A percentile compares a stretch with the other conserved stretches of the same genome.
These are phyloP conservation scores for Gambusia affinis DNA, from an alignment of 2,113 vertebrate genomes.

Conservation along the genomic window DNA sequence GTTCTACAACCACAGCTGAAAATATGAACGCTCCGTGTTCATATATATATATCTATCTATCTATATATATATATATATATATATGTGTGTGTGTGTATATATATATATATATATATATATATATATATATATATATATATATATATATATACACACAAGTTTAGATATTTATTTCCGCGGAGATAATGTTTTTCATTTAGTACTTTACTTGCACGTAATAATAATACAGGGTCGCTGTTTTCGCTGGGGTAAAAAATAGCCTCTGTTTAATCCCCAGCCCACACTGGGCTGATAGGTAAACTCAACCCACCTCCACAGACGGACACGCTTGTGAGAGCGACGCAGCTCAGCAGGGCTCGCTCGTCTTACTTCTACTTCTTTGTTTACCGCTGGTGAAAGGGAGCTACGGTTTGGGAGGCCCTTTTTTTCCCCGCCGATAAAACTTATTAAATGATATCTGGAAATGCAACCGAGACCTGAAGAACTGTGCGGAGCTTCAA, in stretches of 20 bases:
- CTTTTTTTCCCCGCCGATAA: not conserved
- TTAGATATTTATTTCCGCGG: not conserved
- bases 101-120: too few species aligned
- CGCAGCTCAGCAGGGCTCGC: slow-evolving; percentile 9
- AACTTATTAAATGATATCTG: not conserved
- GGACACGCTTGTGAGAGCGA: slow-evolving; percentile 12
- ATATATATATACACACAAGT: too few species aligned
- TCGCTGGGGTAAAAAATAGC: slow-evolving; percentile 25
- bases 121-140: too few species aligned
- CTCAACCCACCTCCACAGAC: slow-evolving; percentile 55
- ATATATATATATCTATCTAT: too few species aligned
- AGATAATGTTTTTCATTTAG: not conserved
- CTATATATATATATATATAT: too few species aligned
- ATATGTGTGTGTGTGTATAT: too few species aligned
- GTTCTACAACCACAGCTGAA: too few species aligned
- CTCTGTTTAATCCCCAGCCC: slow-evolving; percentile 48
- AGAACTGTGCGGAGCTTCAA: not conserved
- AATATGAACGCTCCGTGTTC: too few species aligned
- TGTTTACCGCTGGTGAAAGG: too few species aligned
- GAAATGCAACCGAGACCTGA: slow-evolving; percentile 4
- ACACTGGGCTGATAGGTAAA: slow-evolving; percentile 49
- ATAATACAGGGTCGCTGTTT: not conserved
- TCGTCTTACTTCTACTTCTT: not conserved
- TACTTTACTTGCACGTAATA: not conserved
- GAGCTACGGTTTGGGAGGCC: not conserved